Percentiles rank a stretch among this genome's conserved stretches.
These are phyloP conservation scores for Brachyalestes nurse DNA, from an alignment of 2,797 vertebrate species.

Conservation along the genomic window DNA sequence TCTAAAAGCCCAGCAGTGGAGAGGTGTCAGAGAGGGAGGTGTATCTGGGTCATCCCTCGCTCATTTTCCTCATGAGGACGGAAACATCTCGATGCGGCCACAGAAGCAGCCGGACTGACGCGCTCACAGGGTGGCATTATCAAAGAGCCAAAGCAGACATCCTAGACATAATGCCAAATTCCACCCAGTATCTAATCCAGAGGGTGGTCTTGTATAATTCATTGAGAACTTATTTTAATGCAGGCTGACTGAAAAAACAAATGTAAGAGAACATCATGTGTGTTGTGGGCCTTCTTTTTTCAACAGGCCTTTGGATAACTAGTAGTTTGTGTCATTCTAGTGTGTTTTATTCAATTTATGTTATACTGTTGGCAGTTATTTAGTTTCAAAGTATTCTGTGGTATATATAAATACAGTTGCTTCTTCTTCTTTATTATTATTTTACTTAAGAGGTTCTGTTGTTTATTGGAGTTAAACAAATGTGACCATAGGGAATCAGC, in stretches of 20 bases:
- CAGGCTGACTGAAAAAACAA: neutral
- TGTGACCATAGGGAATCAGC: no score
- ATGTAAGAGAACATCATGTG: neutral
- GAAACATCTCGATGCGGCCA: constrained; percentile 12
- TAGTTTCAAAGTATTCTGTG: no score
- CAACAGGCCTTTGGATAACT: no score
- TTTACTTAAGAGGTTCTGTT: no score
- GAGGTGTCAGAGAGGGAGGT: constrained; percentile 35
- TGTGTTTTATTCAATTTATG: no score
- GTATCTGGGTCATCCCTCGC: constrained; percentile 66
- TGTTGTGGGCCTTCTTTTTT: no score
- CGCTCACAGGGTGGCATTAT: constrained; percentile 36
- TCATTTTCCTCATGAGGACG: constrained; percentile 37
- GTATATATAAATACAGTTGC: no score
- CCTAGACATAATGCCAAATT: neutral
- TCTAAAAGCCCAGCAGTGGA: constrained; percentile 45
- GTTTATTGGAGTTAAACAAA: no score
- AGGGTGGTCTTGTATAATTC: constrained; percentile 1
- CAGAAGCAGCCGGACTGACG: constrained; percentile 7
- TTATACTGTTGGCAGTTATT: no score
- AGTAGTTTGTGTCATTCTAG: no score
- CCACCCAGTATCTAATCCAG: neutral
- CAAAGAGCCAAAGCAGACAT: neutral
- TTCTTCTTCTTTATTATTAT: no score
- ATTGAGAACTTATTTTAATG: neutral